A percentile compares a stretch with the other conserved stretches of the same genome.
These are phyloP conservation scores for Spilosoma lubricipeda DNA, from an alignment of 2,888 invertebrate species.

Conservation along the genomic window DNA sequence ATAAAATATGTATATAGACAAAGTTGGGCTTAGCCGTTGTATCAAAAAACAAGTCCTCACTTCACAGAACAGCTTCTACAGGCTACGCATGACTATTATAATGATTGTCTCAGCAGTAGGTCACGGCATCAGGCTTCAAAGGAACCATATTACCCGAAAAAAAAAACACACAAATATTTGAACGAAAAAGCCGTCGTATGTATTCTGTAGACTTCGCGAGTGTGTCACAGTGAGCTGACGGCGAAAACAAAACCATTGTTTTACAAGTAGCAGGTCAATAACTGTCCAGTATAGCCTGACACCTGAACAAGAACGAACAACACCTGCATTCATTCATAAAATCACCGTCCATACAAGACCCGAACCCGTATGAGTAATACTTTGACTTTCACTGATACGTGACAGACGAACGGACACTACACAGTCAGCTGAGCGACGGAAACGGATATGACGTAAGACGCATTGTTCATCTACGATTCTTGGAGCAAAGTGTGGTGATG, in stretches of 20 bases:
- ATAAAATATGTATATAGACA: no score
- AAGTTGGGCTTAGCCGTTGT: no score
- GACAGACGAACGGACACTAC: slow-evolving; percentile 55
- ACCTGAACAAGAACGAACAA: background rate
- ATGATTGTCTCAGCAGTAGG: no score
- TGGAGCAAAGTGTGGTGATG: slow-evolving; percentile 41
- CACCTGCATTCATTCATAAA: slow-evolving; percentile 22
- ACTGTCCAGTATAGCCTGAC: background rate
- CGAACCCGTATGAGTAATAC: slow-evolving; percentile 48
- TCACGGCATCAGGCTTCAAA: no score
- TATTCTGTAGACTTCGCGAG: background rate
- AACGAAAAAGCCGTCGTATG: background rate
- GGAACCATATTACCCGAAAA: no score
- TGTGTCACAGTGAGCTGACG: background rate
- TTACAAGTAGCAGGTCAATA: background rate
- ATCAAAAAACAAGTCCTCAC: no score
- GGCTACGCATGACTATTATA: no score
- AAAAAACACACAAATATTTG: no score
- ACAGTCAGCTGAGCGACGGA: slow-evolving; percentile 80
- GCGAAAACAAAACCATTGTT: background rate
- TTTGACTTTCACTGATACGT: slow-evolving; percentile 71
- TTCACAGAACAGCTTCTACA: no score
- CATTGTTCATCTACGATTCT: slow-evolving; percentile 69
- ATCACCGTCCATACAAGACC: slow-evolving; percentile 13
- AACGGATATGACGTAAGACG: slow-evolving; percentile 79